Base-by-base conservation (phyloP, 35 echinoderm and acorn worm genomes). In the Diadema setosum region DNA sequence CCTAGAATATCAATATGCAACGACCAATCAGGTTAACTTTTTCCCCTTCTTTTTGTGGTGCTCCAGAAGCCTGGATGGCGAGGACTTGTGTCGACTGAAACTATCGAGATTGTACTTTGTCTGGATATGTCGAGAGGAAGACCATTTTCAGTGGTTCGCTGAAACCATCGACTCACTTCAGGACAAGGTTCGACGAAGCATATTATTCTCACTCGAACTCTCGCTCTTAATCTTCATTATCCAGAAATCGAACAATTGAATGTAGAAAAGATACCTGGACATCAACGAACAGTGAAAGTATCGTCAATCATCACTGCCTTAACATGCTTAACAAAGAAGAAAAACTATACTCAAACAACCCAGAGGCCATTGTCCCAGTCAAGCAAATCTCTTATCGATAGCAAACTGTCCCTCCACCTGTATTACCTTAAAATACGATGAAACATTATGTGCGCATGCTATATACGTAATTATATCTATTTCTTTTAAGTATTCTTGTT, bases 101-200 rank as follows among this genome's bases (percentile, higher is more conserved):
- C 46, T 93, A 32, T 70, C 50, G 9, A 56, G 91, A 48, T 80
- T 97, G 43, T 97, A 97, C 58, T 88, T 97, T 70, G 91, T 97
- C 65, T 97, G 95, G 95, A 85, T 91, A 2, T 93, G 95, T 83
- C 87, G 95, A 34, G 67, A 90, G 35, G 83, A 85, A 24, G 81
- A 75, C 9, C 89, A 83, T 60, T 97, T 97, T 87, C 87, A 93
- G 42, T 97, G 95, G 95, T 97, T 97, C 39, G 30, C 83, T n/a
- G 91, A 93, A 15, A 80, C 85, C 27, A 93, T 97, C 42, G 52
- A 87, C 12, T 30, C 85, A 35, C 84, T 97, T 21, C 88, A 97
- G 36, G 50, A 45, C 70, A 97, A 93, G 91, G 95, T 97, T 86
- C 64, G 81, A 49, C 16, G 9, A 11, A 18, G 12, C 49, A 55